Percentiles rank a stretch among this genome's conserved stretches.
These are phyloP conservation scores for Regulus satrapa DNA, from an alignment of 2,113 vertebrate genomes.

Conservation along the genomic window DNA sequence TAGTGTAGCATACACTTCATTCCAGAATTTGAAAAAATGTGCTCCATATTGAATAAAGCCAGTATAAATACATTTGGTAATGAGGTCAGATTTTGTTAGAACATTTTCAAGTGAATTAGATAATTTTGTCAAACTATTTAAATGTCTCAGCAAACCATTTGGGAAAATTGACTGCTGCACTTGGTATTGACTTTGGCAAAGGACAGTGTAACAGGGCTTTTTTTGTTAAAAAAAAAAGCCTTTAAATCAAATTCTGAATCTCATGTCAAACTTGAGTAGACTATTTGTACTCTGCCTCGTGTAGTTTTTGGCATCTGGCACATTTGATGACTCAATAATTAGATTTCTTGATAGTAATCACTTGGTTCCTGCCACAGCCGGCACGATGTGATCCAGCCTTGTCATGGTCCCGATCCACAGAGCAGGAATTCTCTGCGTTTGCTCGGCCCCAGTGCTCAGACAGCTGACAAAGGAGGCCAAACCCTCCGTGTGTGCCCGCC, in stretches of 20 bases:
- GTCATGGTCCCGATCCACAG: constrained; percentile 59
- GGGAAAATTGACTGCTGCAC: constrained; percentile 83
- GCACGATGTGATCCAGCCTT: constrained; percentile 31
- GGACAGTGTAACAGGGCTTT: constrained; percentile 67
- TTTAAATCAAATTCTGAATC: constrained; percentile 82
- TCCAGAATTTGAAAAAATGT: constrained; percentile 23
- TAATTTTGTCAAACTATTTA: constrained; percentile 97
- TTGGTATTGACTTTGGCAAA: constrained; percentile 92
- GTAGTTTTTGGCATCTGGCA: constrained; percentile 62
- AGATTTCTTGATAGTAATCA: constrained; percentile 38
- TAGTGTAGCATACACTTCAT: constrained; percentile 28
- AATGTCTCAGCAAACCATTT: constrained; percentile 85
- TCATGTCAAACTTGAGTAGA: constrained; percentile 77
- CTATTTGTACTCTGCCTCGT: constrained; percentile 70
- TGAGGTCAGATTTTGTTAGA: constrained; percentile 92
- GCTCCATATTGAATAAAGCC: constrained; percentile 68
- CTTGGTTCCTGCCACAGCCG: constrained; percentile 70
- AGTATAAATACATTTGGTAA: constrained; percentile 93
- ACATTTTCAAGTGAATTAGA: constrained; percentile 89
- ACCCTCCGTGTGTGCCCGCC: background rate
- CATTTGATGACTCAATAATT: constrained; percentile 45
- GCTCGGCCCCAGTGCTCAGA: constrained; percentile 3
- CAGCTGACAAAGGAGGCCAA: constrained; percentile 45
- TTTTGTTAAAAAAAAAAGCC: constrained; percentile 40
- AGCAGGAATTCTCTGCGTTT: constrained; percentile 15